Base-by-base conservation (phyloP, 2,888 invertebrate species). In the Hydrotaea diabolus region DNA sequence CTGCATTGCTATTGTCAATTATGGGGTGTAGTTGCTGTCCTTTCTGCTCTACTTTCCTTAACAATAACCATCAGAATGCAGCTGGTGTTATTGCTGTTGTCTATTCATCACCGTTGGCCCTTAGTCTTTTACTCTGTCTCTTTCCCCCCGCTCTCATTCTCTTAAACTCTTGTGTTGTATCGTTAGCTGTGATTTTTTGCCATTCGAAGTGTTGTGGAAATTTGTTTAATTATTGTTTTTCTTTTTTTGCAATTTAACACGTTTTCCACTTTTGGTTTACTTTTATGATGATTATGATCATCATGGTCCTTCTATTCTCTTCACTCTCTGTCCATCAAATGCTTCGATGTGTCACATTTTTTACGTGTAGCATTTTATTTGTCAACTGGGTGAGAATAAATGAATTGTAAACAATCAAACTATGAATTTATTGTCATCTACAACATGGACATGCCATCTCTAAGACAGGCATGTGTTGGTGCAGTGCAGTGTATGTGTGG, bases 331-430 rank as follows among this genome's bases (percentile, higher is more conserved):
- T 69, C 46, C 39, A 46, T 69, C 69, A 21, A 69, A 46, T 72
- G 49, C 23, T 64, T 49, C 15, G 13, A 13, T 77, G 19, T 62
- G 39, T 19, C 39, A 64, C 43, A n/a, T 39, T 49, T 43, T 43
- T 8, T 69, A 23, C 23, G 23, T 77, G 13, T 71, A 43, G 15
- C 39, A 49, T 77, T 31, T 66, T 74, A 74, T 78, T 84, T 84
- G 80, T 78, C 75, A 84, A 80, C 75, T 75, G 49, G 49, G 62
- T 69, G 69, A 75, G 78, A 84, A 80, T 84, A 81, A 84, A 84
- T 84, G 84, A 81, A 78, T 81, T 84, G 84, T 72, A 81, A 84
- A 84, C 78, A 84, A 72, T 78, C 71, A 76, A 31, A 84, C 64
- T 57, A 84, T 78, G 49, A 78, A 75, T 78, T 80, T 75, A 49